Percentiles rank a stretch among this genome's conserved stretches.
phyloP scores from a whole-genome alignment of 2,888 invertebrate species.

The Drosophila gaucha region DNA sequence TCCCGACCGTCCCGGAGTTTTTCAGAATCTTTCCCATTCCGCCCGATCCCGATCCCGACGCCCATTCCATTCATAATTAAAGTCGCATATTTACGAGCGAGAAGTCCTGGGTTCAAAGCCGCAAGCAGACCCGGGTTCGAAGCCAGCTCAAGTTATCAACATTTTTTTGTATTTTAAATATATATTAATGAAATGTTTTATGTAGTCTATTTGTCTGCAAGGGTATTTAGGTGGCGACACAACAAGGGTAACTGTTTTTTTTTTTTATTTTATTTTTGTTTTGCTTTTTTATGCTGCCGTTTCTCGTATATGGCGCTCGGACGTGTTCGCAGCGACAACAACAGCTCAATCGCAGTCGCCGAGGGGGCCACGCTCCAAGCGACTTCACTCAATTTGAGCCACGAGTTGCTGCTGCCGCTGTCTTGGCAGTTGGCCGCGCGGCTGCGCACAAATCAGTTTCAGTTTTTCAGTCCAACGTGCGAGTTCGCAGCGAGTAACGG shows the following conservation, averaged over 20 bases:
- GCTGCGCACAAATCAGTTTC: constrained; percentile 82
- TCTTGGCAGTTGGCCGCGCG: constrained; percentile 77
- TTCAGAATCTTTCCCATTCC: no score
- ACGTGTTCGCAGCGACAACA: constrained; percentile 40
- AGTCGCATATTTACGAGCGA: not conserved
- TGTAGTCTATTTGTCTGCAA: not conserved
- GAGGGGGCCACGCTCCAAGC: constrained; percentile 22
- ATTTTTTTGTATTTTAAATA: not conserved
- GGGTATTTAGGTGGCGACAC: not conserved
- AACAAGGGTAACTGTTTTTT: not conserved
- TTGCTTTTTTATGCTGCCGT: constrained; percentile 26
- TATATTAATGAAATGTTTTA: no score
- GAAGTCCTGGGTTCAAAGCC: not conserved
- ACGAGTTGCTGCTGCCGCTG: constrained; percentile 45
- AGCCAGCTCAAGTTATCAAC: not conserved
- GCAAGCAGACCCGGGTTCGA: not conserved
- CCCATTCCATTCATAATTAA: no score
- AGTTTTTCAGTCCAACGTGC: constrained; percentile 84
- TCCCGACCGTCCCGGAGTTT: no score
- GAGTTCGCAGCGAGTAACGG: constrained; percentile 81
- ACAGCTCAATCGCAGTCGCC: constrained; percentile 12
- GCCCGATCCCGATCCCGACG: no score
- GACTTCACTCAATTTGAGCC: constrained; percentile 56
- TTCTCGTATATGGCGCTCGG: constrained; percentile 45
- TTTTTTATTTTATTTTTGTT: constrained; percentile 11